A percentile compares a stretch with the other conserved stretches of the same genome.
phyloP scores from a whole-genome alignment of 2,113 vertebrate species.

The Capreolus pygargus region DNA sequence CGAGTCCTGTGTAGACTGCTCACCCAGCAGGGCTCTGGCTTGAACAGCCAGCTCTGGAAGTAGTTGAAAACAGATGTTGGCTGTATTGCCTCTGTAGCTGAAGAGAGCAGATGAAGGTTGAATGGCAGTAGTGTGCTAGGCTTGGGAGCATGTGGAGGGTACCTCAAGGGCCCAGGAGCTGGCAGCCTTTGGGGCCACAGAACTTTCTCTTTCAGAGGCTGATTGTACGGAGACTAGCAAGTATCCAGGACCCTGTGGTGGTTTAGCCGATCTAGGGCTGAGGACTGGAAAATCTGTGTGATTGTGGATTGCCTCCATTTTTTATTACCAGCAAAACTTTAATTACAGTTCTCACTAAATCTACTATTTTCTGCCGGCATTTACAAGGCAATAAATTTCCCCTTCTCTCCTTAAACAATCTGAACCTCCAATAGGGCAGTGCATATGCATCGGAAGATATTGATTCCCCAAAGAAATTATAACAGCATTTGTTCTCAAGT shows the following conservation, averaged over 20 bases:
- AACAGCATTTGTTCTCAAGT: slow-evolving; percentile 77
- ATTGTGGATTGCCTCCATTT: slow-evolving; percentile 74
- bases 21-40: neutral
- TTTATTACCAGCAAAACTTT: slow-evolving; percentile 84
- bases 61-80: neutral
- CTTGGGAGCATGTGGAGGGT: neutral
- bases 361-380: slow-evolving; percentile 75
- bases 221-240: slow-evolving; percentile 55
- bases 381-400: slow-evolving; percentile 82
- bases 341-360: slow-evolving; percentile 82
- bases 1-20: neutral
- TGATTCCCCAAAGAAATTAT: slow-evolving; percentile 82
- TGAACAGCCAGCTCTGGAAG: neutral
- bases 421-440: slow-evolving; percentile 72
- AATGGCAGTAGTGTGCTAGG: neutral
- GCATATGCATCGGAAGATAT: slow-evolving; percentile 73
- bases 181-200: neutral
- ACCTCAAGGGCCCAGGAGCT: neutral
- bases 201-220: slow-evolving; percentile 31
- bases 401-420: slow-evolving; percentile 62
- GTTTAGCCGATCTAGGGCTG: slow-evolving; percentile 41
- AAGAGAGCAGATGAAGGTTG: neutral
- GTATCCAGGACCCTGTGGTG: slow-evolving; percentile 8
- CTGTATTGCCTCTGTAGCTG: neutral
- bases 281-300: slow-evolving; percentile 47